A percentile compares a stretch with the other conserved stretches of the same genome.
phyloP scores from a whole-genome alignment of 2,888 invertebrate species.

The Quadroppia sp. region DNA sequence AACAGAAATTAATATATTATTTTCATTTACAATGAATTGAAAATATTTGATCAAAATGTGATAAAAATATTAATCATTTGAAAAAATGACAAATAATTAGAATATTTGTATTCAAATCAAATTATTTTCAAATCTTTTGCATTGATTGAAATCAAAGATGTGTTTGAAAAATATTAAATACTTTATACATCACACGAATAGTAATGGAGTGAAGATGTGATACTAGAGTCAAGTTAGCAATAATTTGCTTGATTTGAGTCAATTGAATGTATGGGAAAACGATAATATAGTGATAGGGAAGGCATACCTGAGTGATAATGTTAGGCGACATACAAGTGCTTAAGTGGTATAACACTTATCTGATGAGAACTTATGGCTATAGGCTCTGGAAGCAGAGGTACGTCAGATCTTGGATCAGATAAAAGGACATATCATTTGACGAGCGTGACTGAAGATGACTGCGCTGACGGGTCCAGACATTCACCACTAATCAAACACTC shows the following conservation, averaged over 20 bases:
- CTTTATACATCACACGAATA: too few species aligned
- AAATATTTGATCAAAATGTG: too few species aligned
- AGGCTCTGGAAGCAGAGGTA: neutral
- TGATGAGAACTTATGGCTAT: neutral
- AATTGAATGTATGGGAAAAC: constrained; percentile 18
- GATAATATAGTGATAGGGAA: neutral
- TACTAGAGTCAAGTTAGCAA: neutral
- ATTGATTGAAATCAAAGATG: too few species aligned
- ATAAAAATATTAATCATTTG: too few species aligned
- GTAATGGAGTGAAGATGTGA: too few species aligned
- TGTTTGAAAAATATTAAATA: too few species aligned
- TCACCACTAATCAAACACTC: neutral
- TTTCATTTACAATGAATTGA: too few species aligned
- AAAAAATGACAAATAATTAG: too few species aligned
- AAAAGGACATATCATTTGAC: constrained; percentile 17
- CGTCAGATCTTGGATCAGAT: constrained; percentile 20
- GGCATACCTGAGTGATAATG: constrained; percentile 21
- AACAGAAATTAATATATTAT: too few species aligned
- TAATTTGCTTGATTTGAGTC: neutral
- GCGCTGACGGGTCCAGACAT: neutral
- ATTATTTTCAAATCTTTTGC: too few species aligned
- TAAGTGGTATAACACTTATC: constrained; percentile 23
- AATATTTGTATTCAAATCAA: too few species aligned
- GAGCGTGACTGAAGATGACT: neutral
- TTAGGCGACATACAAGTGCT: constrained; percentile 1